These are phyloP conservation scores for Spongilla lacustris DNA, from an alignment of 37 sponge, comb jelly and placozoan species.

Conservation along the genomic window DNA sequence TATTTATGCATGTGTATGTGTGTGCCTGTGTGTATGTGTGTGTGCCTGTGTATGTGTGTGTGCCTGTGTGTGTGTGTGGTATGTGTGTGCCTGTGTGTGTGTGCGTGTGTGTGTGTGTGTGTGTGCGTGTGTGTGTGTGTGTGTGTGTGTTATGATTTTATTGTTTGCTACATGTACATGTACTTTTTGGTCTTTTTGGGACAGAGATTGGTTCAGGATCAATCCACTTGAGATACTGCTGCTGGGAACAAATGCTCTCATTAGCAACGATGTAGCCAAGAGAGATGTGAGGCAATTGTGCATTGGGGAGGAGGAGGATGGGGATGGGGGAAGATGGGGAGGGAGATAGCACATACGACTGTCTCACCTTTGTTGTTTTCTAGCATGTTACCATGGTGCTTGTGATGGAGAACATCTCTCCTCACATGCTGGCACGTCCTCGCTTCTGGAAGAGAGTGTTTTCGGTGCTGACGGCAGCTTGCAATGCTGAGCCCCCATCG, in stretches of 20 bases:
- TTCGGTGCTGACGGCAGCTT: conserved; percentile 19
- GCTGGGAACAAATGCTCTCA: conserved; percentile 61
- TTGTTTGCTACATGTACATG: not conserved
- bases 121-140: no score
- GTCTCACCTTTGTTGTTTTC: not conserved
- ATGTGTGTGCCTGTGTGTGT: no score
- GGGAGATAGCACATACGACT: not conserved
- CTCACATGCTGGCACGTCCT: conserved; percentile 39
- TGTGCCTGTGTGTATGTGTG: no score
- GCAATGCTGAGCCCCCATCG: conserved; percentile 32
- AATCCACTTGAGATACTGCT: conserved; percentile 86
- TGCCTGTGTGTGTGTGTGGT: no score
- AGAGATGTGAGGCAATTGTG: conserved; percentile 60
- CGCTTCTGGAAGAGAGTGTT: conserved; percentile 65
- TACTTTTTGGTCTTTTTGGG: not conserved
- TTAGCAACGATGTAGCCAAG: not conserved
- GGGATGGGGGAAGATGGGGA: not conserved
- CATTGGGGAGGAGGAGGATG: no score
- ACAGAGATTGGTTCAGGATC: conserved; percentile 85
- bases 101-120: no score
- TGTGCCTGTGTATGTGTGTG: no score
- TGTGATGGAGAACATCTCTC: conserved; percentile 46
- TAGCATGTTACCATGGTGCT: conserved; percentile 80
- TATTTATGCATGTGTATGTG: no score
- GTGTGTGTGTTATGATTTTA: no score